Conservation (phyloP, 2,113 vertebrate genomes). For the Entomyzon cyanotis region DNA sequence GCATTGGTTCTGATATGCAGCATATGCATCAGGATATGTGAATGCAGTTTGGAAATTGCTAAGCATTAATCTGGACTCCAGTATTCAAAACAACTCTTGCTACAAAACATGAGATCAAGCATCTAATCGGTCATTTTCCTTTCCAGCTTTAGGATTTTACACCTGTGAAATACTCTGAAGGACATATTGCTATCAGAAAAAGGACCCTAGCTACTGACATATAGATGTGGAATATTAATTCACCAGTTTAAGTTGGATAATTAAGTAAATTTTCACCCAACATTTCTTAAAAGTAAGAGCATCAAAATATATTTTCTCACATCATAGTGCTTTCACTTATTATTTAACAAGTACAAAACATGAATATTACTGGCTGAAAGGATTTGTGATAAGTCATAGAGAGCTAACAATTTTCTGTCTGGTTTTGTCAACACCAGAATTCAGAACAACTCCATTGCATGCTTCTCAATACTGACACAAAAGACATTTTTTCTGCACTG, state of each 20-base stretch:
- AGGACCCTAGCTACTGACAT: background rate
- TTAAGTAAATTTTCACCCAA: background rate
- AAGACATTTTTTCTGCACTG: accelerated
- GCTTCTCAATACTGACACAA: background rate
- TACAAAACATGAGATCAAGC: background rate
- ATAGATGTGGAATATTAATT: background rate
- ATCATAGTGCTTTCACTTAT: background rate
- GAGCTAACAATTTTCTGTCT: background rate
- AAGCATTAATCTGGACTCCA: background rate
- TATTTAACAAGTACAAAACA: background rate
- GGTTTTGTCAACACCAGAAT: background rate
- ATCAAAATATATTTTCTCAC: background rate
- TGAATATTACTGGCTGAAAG: background rate
- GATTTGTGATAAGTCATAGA: background rate
- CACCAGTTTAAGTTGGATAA: background rate
- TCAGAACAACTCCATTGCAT: background rate
- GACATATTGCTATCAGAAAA: background rate
- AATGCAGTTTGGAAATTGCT: background rate
- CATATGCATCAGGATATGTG: background rate
- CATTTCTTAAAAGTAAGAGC: background rate
- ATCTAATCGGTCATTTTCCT: background rate
- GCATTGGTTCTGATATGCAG: background rate
- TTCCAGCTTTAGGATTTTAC: background rate
- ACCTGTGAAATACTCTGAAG: background rate
- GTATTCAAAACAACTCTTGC: background rate